phyloP scores from a whole-genome alignment of 2,113 vertebrate genomes.

The Macquaria ambigua region DNA sequence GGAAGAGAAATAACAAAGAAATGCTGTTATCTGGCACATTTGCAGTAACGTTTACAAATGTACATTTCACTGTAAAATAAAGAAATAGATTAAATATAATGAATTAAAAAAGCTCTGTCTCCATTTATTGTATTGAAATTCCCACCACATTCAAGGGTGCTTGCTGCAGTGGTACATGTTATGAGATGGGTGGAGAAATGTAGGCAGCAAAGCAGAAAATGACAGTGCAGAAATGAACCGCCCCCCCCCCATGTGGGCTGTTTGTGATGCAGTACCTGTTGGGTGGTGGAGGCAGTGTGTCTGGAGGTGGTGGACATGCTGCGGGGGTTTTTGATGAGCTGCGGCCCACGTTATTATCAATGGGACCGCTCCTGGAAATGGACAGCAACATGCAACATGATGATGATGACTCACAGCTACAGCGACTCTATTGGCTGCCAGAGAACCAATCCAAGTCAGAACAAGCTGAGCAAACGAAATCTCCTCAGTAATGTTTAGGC shows the following conservation, averaged over 20 bases:
- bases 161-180: conserved; percentile 44
- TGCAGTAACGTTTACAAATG: not conserved
- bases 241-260: conserved; percentile 21
- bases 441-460: conserved; percentile 49
- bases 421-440: conserved; percentile 49
- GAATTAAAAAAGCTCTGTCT: not conserved
- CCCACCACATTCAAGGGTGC: not conserved
- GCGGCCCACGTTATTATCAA: conserved; percentile 64
- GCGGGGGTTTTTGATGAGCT: conserved; percentile 64
- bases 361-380: conserved; percentile 72
- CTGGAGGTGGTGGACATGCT: conserved; percentile 62
- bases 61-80: not conserved
- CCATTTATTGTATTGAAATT: conserved; percentile 1
- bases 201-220: conserved; percentile 55
- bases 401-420: conserved; percentile 59
- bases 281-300: conserved; percentile 69
- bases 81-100: not conserved
- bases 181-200: conserved; percentile 45
- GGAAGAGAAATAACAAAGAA: not conserved
- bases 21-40: not conserved
- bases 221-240: conserved; percentile 55
- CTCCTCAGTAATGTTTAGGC: not conserved
- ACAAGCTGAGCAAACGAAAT: not conserved
- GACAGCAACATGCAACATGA: conserved; percentile 74
- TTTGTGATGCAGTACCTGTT: conserved; percentile 79